Base-by-base conservation (phyloP, 2,888 invertebrate genomes). In the Zelleria hepariella region DNA sequence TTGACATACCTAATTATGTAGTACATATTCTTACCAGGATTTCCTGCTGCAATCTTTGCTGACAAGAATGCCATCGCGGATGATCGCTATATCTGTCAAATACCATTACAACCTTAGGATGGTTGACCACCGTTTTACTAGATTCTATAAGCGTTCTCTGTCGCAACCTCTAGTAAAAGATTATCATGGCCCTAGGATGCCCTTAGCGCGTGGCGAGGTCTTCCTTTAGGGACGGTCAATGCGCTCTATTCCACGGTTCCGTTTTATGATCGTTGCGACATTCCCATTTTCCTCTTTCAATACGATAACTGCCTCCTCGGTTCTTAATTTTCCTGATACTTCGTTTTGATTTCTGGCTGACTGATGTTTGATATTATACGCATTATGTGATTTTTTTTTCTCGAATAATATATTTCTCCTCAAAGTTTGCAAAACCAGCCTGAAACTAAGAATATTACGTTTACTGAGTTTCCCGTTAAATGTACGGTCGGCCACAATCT, bases 191-290 rank as follows among this genome's bases (percentile, higher is more conserved):
- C 79, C 82, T 69, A 68, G 70, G 68, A 72, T 75, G 84, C 80
- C 80, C 82, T 83, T 74, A 76, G 78, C 74, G 77, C 84, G 87
- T 84, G 83, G 78, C 82, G 79, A 86, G 83, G 83, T 74, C 79
- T 74, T 61, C 54, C 63, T 66, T 70, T 69, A 68, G 72, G 58
- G 60, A 62, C 70, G 70, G 73, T 67, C 69, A 62, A 66, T 63
- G 65, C 66, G 74, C 77, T 74, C 74, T 80, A 77, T 77, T n/a
- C 76, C 75, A 75, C 71, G 72, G 69, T 66, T 68, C 64, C 71
- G 68, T 77, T 83, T 82, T 79, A 83, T 78, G 75, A 73, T 73
- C 72, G 68, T 71, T 70, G 64, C 68, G 75, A 49, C 49, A 26
- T 48, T 42, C 24, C n/a, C 24, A 53, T 55, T 55, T 55, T 55